Percentiles rank a stretch among this genome's conserved stretches.
These are phyloP conservation scores for Catajapyx aquilonaris DNA, from an alignment of 1,140 invertebrate species.

Conservation along the genomic window DNA sequence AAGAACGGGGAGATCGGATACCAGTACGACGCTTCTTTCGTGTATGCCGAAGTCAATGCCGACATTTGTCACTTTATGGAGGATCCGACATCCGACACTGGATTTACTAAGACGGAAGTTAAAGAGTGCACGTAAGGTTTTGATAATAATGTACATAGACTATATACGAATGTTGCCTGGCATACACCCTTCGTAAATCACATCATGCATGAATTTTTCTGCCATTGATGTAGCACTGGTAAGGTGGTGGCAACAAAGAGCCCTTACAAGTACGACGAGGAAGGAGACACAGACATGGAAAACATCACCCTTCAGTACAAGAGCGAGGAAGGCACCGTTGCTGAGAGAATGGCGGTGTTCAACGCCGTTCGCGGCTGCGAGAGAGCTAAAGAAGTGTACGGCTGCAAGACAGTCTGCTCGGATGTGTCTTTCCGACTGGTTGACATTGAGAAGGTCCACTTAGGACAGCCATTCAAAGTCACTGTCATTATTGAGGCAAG, in stretches of 20 bases:
- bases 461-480: conserved; percentile 41
- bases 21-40: conserved; percentile 20
- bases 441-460: conserved; percentile 38
- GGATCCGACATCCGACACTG: conserved; percentile 38
- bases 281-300: conserved; percentile 34
- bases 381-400: conserved; percentile 31
- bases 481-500: conserved; percentile 39
- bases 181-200: too few species aligned
- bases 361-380: conserved; percentile 36
- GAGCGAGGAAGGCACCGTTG: conserved; percentile 35
- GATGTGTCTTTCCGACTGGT: conserved; percentile 43
- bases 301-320: conserved; percentile 51
- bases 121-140: conserved; percentile 42
- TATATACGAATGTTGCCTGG: too few species aligned
- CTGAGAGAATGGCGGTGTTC: conserved; percentile 37
- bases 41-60: conserved; percentile 24
- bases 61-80: conserved; percentile 40
- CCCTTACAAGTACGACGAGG: conserved; percentile 30
- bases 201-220: too few species aligned
- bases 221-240: too few species aligned
- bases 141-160: too few species aligned
- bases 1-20: conserved; percentile 22
- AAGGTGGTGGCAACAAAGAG: conserved; percentile 49
- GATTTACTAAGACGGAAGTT: conserved; percentile 32
- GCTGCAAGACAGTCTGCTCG: conserved; percentile 28